Conservation (phyloP, 2,113 vertebrate genomes). For the Ameiurus melas region DNA sequence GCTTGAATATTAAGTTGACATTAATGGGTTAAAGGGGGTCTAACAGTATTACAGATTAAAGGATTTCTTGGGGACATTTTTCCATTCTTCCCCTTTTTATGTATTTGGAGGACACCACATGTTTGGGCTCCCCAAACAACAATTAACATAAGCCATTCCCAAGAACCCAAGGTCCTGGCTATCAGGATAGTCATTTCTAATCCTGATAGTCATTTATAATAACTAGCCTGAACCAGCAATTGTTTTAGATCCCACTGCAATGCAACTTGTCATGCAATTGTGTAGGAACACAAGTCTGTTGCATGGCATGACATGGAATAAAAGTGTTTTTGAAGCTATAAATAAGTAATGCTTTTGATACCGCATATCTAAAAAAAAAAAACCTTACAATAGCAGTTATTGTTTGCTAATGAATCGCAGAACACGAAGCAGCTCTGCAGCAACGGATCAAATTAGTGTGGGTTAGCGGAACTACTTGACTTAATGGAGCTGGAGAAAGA, state of each 20-base stretch:
- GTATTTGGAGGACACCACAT: not conserved
- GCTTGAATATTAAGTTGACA: not conserved
- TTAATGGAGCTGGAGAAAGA: constrained; percentile 53
- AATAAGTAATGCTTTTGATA: constrained; percentile 12
- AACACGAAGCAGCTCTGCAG: constrained; percentile 23
- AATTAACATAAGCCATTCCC: too few species aligned
- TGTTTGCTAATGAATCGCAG: constrained; percentile 37
- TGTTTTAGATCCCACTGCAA: not conserved
- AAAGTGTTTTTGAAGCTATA: not conserved
- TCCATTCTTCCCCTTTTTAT: not conserved
- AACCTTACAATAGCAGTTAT: constrained; percentile 17
- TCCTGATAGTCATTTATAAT: not conserved
- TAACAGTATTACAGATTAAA: not conserved
- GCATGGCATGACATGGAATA: not conserved
- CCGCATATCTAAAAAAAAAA: not conserved
- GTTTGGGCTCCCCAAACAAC: not conserved
- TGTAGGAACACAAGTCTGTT: not conserved
- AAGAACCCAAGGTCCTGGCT: not conserved
- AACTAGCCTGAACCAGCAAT: not conserved
- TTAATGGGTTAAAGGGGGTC: not conserved
- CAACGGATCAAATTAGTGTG: constrained; percentile 50
- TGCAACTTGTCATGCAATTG: not conserved
- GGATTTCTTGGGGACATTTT: not conserved
- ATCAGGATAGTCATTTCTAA: not conserved
- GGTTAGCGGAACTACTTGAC: constrained; percentile 54